phyloP scores from a whole-genome alignment of 2,888 invertebrate species.

The Holacanthella duospinosa region DNA sequence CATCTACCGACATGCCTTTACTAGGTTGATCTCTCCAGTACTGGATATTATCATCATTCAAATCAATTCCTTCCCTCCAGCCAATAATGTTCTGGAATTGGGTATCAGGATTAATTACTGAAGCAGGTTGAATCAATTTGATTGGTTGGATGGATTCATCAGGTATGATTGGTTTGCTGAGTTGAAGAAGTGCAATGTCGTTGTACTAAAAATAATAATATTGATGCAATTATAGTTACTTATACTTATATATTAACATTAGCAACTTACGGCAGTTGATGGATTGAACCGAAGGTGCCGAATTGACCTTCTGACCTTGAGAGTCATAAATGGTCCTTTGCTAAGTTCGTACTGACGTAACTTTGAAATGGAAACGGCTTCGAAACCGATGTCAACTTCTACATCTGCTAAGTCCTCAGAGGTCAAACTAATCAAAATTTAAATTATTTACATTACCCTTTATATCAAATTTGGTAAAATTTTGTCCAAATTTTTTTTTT shows the following conservation, averaged over 20 bases:
- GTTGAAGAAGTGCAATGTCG: conserved; percentile 3
- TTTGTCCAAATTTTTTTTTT: too few relatives aligned
- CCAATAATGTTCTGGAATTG: not conserved
- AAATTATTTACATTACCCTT: not conserved
- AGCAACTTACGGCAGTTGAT: not conserved
- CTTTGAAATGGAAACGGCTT: not conserved
- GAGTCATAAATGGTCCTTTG: not conserved
- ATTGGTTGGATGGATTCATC: not conserved
- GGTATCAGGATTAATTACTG: not conserved
- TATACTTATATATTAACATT: too few relatives aligned
- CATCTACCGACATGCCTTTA: not conserved
- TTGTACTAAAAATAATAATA: not conserved
- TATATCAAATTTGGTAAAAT: too few relatives aligned
- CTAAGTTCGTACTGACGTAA: not conserved
- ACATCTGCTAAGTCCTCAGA: not conserved
- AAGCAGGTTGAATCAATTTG: not conserved
- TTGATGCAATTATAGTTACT: not conserved
- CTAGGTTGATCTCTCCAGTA: not conserved
- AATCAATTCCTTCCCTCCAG: not conserved
- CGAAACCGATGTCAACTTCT: not conserved
- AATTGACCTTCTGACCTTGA: conserved; percentile 2
- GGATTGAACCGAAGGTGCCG: not conserved
- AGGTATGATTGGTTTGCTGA: not conserved
- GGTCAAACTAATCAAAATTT: not conserved
- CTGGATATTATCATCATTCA: not conserved